Evolutionary conservation across 2,113 vertebrate genomes (phyloP).

Genomic region (Motacilla alba): DNA sequence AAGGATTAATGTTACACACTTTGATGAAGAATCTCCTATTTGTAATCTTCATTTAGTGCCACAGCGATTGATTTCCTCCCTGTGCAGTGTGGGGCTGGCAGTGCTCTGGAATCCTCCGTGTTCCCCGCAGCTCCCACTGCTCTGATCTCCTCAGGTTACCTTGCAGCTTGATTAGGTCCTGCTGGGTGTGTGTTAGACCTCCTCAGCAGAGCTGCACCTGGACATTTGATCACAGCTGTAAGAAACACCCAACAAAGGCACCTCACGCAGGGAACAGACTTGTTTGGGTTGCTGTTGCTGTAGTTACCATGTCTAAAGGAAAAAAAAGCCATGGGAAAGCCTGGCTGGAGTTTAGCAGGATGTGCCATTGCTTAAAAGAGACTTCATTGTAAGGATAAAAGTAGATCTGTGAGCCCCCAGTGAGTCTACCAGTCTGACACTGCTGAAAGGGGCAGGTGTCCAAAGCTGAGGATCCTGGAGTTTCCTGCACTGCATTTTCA

Average conservation of each 20-base stretch:
- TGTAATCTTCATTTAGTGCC: not conserved
- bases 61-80: not conserved
- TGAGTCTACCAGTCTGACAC: not conserved
- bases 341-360: not conserved
- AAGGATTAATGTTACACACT: not conserved
- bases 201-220: constrained; percentile 16
- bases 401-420: not conserved
- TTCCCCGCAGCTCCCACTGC: not conserved
- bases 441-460: not conserved
- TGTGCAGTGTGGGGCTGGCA: not conserved
- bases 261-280: not conserved
- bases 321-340: constrained; percentile 34
- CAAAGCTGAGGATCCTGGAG: not conserved
- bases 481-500: constrained; percentile 24
- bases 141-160: constrained; percentile 31
- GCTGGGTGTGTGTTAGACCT: constrained; percentile 29
- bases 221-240: constrained; percentile 35
- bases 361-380: not conserved
- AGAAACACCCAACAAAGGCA: constrained; percentile 36
- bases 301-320: not conserved
- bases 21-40: not conserved
- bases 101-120: not conserved
- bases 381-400: not conserved
- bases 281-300: constrained; percentile 48
- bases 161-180: constrained; percentile 22